Conservation (phyloP, 1,140 invertebrate genomes). For the Brachionus rubens region DNA sequence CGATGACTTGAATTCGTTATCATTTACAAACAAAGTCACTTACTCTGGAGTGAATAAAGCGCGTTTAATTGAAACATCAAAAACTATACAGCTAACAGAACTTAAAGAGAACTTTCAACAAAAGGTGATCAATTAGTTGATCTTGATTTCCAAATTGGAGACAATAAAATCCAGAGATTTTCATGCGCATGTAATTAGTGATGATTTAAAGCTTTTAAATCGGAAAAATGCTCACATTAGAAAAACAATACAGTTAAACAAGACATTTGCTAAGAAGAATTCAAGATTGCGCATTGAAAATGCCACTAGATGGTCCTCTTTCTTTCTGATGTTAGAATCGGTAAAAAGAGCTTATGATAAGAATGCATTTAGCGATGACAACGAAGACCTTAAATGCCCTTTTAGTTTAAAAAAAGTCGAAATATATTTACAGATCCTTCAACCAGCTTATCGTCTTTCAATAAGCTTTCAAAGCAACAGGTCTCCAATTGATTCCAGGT, state of each 20-base stretch:
- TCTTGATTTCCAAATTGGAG: background rate
- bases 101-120: background rate
- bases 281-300: background rate
- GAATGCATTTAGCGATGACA: background rate
- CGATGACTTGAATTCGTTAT: background rate
- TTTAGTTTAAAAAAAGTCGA: background rate
- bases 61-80: background rate
- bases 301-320: background rate
- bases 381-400: background rate
- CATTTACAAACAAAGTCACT: background rate
- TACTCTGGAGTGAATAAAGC: background rate
- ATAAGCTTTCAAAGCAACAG: no score
- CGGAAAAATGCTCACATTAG: background rate
- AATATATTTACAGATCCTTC: background rate
- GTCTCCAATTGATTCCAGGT: no score
- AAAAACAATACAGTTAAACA: conserved; percentile 7
- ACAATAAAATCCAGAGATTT: background rate
- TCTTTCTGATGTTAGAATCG: background rate
- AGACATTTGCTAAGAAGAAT: background rate
- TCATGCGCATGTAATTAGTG: background rate
- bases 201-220: background rate
- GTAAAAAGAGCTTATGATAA: background rate
- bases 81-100: background rate
- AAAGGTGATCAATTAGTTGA: background rate
- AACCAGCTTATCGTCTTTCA: background rate